Base-by-base conservation (phyloP, 2,888 invertebrate species). In the Chrysotoxum bicinctum region DNA sequence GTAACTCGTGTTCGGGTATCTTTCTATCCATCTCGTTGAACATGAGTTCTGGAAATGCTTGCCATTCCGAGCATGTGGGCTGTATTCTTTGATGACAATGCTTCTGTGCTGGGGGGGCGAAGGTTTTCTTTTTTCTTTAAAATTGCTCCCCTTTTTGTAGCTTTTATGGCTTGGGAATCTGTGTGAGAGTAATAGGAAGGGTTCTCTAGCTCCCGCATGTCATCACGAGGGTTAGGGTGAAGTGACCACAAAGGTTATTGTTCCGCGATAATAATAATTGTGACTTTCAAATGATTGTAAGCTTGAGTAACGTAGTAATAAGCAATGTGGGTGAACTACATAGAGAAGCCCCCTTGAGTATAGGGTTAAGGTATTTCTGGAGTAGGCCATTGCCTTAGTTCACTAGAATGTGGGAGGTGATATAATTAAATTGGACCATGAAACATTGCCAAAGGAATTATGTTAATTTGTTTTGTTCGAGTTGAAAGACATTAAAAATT, bases 1-100 rank as follows among this genome's bases (percentile, higher is more conserved):
- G 9, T 56, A 37, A 23, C 32, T 66, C 16, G 40, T 40, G 56
- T 37, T 26, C 48, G 32, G 73, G 23, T 69, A 68, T 54, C 52
- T 43, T 37, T 21, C 48, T 75, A 70, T 76, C 64, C 58, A 72
- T 75, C 64, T 78, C 8, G 75, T 66, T 72, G 66, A 66, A 72
- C 79, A 78, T 66, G 80, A 43, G 35, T 70, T 64, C 35, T 64
- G 58, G 43, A 84, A 52, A 70, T 69, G 30, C 12, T 19, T 69
- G 30, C 12, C 32, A 37, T 75, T 19, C n/a, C 19, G 43, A 69
- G 76, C 80, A 77, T 69, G 85, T 85, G 85, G 75, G 79, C 30
- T 85, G 45, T 16, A 26, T 32, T 37, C 12, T 62, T 52, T 32
- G 52, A 30, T 74, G 58, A 52, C 66, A 64, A 52, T 60, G 45